Evolutionary conservation across 1,140 invertebrate genomes (phyloP).

Genomic region (Apocrypta bakeri): DNA sequence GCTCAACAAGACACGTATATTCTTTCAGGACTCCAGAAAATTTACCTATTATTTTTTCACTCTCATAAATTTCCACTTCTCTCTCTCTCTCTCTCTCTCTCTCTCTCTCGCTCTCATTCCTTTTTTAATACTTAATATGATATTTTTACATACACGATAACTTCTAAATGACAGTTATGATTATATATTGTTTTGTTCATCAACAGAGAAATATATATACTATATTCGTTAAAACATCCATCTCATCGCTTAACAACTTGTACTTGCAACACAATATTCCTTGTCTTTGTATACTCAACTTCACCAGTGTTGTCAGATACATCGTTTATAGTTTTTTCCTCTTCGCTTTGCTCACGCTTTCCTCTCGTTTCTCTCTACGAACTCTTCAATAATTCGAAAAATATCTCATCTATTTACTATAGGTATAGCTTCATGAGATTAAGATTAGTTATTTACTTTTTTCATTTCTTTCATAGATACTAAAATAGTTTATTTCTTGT

Average conservation of each 20-base stretch:
- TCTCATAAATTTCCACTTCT: too few relatives aligned
- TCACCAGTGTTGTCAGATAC: neutral
- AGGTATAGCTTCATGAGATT: conserved; percentile 30
- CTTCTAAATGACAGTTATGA: conserved; percentile 43
- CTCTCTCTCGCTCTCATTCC: neutral
- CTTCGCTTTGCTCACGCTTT: neutral
- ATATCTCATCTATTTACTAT: conserved; percentile 35
- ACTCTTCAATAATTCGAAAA: conserved; percentile 29
- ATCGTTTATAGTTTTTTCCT: neutral
- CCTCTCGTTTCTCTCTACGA: neutral
- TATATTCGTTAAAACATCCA: conserved; percentile 48
- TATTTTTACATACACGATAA: conserved; percentile 27
- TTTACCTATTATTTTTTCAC: neutral
- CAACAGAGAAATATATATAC: conserved; percentile 32
- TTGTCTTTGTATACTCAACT: neutral
- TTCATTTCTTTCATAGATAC: conserved; percentile 21
- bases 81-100: too few relatives aligned
- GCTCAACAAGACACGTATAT: conserved; percentile 8
- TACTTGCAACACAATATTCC: conserved; percentile 17
- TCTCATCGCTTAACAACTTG: conserved; percentile 15
- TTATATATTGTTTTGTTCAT: conserved; percentile 27
- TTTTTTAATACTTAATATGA: neutral
- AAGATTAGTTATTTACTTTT: neutral
- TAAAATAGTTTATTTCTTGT: conserved; percentile 37
- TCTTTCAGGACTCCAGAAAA: neutral